Evolutionary conservation across 2,888 invertebrate genomes (phyloP), one percentile per base, ranked within the genome.

Genomic region (Chrysomela aeneicollis): DNA sequence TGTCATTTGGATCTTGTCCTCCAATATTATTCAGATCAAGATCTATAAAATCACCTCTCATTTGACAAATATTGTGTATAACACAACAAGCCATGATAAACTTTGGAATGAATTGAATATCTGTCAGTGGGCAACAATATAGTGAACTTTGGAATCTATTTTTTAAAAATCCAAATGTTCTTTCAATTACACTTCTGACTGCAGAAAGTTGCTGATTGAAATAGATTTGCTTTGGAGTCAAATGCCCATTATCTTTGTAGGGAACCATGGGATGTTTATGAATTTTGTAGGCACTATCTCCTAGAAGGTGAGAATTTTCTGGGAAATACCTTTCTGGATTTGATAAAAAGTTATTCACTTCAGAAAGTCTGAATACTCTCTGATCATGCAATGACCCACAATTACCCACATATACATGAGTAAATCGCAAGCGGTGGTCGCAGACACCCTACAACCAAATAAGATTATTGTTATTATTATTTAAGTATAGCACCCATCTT

Each of bases 271-370:
- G n/a, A 17, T 49, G 49, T 17, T 6, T 12, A 49, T 49, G 49
- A 49, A 49, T 49, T 19, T 1, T 49, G 17, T 49, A 49, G 1
- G 49, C 49, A 49, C 49, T 49, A 49, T 49, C 49, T 3, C 49
- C 49, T 3, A 49, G 8, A 1, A 49, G 17, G 21, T 49, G 49
- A 49, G 5, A 6, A 42, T 42, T 3, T 42, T 42, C 12, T 42
- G 17, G 17, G 42, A 42, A 42, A 17, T 42, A 42, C 10, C 5
- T 42, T 3, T 42, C 42, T 42, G 42, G 42, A 42, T 42, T 9
- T 6, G 2, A 3, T 9, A 42, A 15, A n/a, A n/a, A n/a, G n/a
- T n/a, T n/a, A n/a, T n/a, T n/a, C n/a, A n/a, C n/a, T n/a, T n/a
- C n/a, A n/a, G 42, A 15, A 42, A 42, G 12, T 10, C n/a, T n/a